Evolutionary conservation across 2,797 vertebrate species (phyloP).

Genomic region (Euphonia xanthogaster): DNA sequence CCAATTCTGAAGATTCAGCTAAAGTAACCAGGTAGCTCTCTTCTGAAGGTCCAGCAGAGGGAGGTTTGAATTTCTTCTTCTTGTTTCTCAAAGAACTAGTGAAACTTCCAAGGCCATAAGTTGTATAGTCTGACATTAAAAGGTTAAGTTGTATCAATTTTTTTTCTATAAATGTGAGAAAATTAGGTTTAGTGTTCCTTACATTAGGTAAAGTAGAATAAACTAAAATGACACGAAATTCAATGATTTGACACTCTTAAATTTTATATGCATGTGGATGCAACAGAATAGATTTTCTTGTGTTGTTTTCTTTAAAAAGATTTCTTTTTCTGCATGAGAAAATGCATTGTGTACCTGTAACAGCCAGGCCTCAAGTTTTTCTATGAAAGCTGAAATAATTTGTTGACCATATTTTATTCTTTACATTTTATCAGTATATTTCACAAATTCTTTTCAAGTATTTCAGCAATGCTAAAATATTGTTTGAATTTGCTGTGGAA

Average conservation of each 20-base stretch:
- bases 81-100: not conserved
- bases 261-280: not conserved
- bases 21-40: not conserved
- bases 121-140: not conserved
- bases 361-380: not conserved
- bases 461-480: not conserved
- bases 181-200: not conserved
- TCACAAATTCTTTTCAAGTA: not conserved
- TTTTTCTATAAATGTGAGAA: not conserved
- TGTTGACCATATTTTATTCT: not conserved
- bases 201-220: not conserved
- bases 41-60: not conserved
- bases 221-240: not conserved
- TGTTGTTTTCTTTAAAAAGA: not conserved
- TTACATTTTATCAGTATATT: not conserved
- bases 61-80: not conserved
- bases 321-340: not conserved
- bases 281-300: not conserved
- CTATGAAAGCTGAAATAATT: not conserved
- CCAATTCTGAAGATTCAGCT: not conserved
- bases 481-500: slow-evolving; percentile 14
- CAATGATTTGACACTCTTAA: not conserved
- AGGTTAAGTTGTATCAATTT: not conserved
- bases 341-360: not conserved
- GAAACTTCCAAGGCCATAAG: not conserved